These are phyloP conservation scores for Automeris io DNA, from an alignment of 2,888 invertebrate genomes.

Conservation along the genomic window DNA sequence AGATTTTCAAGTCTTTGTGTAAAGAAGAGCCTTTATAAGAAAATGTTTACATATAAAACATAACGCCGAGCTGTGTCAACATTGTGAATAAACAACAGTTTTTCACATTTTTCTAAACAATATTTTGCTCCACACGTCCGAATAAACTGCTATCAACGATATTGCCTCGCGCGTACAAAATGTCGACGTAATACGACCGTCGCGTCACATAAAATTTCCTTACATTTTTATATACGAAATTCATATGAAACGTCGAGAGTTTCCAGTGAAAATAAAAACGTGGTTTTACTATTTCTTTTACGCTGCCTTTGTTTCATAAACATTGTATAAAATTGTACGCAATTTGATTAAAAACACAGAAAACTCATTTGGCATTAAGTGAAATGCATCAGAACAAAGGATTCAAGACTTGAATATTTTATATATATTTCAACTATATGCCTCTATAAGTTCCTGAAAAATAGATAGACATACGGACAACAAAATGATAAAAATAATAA, in stretches of 20 bases:
- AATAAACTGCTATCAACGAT: slow-evolving; percentile 3
- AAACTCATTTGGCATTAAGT: too few relatives aligned
- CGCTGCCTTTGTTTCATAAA: slow-evolving; percentile 20
- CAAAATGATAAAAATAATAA: too few relatives aligned
- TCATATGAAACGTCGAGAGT: slow-evolving; percentile 13
- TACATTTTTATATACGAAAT: slow-evolving; percentile 10
- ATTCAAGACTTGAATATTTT: too few relatives aligned
- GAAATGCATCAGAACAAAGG: too few relatives aligned
- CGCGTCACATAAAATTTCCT: slow-evolving; percentile 7
- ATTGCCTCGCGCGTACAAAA: slow-evolving; percentile 3
- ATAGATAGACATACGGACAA: too few relatives aligned
- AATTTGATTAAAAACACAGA: too few relatives aligned
- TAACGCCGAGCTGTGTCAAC: neutral
- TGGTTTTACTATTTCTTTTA: slow-evolving; percentile 13
- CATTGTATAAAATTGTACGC: too few relatives aligned
- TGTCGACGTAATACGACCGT: slow-evolving; percentile 11
- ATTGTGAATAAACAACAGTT: neutral
- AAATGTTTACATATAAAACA: neutral
- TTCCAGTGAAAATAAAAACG: slow-evolving; percentile 17
- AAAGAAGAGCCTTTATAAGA: neutral
- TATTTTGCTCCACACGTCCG: neutral
- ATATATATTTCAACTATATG: too few relatives aligned
- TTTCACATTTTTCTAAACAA: neutral
- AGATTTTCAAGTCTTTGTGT: neutral
- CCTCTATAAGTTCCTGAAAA: too few relatives aligned